Base-by-base conservation (phyloP, 2,888 invertebrate species). In the Drosophila incognita region DNA sequence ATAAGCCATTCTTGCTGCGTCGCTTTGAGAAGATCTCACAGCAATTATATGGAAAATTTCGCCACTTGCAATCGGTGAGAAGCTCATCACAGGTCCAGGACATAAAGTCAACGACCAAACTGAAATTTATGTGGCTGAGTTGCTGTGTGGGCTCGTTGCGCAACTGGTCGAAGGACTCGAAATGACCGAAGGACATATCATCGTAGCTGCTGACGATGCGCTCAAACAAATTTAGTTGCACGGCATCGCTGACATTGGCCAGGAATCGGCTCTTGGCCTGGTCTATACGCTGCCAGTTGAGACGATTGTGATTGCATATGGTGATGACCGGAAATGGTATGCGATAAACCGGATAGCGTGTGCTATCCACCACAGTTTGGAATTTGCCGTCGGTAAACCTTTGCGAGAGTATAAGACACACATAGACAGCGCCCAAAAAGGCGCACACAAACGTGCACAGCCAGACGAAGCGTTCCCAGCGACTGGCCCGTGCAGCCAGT, bases 21-120 rank as follows among this genome's bases (percentile, higher is more conserved):
- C 93, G 93, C 51, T 91, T 84, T 8, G 93, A 92, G 72, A 94
- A 94, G 36, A 93, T 89, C 15, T 93, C 92, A 76, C 94, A 94
- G 74, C 94, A 94, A 33, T 93, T 84, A 46, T 92, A 81, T 15
- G 87, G 61, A 51, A 79, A 74, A 73, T 92, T 91, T 2, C 93
- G 91, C 94, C 94, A 94, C 80, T 92, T 91, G 72, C 94, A 94
- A 7, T 87, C 69, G 0, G 78, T 69, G 8, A 93, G 61, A 6
- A 94, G 54, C 48, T 94, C 94, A 10, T 93, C 91, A 75, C 94
- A 94, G 4, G 80, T 87, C 91, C 92, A 92, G 1, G 89, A 85
- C 91, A 93, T 92, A 38, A 90, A 90, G 21, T 90, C 88, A 4
- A 86, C 79, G 2, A 93, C 89, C 1, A 86, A 71, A 35, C 86